phyloP scores from a whole-genome alignment of 2,888 invertebrate genomes.

The Ectobius pallidus region DNA sequence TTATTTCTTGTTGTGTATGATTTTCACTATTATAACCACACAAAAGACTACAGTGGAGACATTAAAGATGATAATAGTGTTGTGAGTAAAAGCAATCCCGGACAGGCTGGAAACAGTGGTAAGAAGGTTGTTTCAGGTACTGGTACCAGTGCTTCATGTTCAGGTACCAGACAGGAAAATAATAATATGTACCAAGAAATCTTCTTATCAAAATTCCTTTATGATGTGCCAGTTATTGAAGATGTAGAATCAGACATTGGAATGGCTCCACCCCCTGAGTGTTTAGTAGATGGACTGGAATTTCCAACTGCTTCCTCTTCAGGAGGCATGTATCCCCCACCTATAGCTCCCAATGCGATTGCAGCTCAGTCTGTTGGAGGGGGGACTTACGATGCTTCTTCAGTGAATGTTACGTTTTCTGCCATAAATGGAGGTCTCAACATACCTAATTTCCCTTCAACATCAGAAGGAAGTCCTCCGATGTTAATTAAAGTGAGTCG shows the following conservation, averaged over 20 bases:
- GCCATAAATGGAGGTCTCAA: conserved; percentile 35
- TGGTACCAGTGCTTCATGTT: conserved; percentile 60
- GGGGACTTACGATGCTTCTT: conserved; percentile 41
- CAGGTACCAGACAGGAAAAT: conserved; percentile 51
- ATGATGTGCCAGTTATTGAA: conserved; percentile 54
- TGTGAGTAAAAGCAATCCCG: conserved; percentile 22
- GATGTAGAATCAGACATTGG: conserved; percentile 48
- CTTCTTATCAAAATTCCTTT: conserved; percentile 53
- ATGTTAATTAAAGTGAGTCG: conserved; percentile 36
- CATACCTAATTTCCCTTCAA: conserved; percentile 40
- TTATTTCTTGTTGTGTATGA: conserved; percentile 71
- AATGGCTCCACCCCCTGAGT: conserved; percentile 49
- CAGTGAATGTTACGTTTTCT: conserved; percentile 30
- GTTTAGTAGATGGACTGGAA: conserved; percentile 50
- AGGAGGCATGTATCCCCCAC: conserved; percentile 42
- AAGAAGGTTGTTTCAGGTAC: conserved; percentile 57
- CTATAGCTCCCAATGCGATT: conserved; percentile 46
- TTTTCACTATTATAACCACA: conserved; percentile 63
- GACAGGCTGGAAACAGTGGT: conserved; percentile 46
- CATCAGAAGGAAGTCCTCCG: conserved; percentile 41
- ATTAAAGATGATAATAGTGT: conserved; percentile 39
- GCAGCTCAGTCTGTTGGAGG: conserved; percentile 45
- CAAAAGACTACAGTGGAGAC: conserved; percentile 32
- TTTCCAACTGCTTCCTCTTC: conserved; percentile 51
- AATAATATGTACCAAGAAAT: conserved; percentile 53